A percentile compares a stretch with the other conserved stretches of the same genome.
Evolutionary conservation across 2,888 invertebrate species (phyloP).

Genomic region (Acheta domesticus): DNA sequence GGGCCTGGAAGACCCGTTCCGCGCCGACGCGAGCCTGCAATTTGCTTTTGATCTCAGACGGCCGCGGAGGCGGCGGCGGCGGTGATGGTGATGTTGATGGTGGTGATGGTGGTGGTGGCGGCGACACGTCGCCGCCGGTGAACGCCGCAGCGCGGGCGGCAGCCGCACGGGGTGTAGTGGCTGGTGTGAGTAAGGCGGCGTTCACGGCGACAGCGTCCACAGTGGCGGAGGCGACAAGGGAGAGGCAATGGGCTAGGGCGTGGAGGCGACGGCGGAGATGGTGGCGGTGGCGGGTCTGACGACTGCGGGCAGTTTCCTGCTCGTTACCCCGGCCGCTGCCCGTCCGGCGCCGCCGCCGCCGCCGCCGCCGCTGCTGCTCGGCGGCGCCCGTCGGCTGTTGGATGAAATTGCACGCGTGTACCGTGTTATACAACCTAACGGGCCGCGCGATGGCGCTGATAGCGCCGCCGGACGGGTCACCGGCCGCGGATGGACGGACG

Average conservation of each 20-base stretch:
- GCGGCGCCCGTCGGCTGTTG: background rate
- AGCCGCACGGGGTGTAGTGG: background rate
- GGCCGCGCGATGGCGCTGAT: constrained; percentile 7
- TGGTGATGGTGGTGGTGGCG: background rate
- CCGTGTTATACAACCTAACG: constrained; percentile 18
- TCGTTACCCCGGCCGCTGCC: background rate
- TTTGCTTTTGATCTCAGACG: background rate
- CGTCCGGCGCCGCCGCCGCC: background rate
- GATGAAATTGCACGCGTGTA: constrained; percentile 18
- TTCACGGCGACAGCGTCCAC: too few species aligned
- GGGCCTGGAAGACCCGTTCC: constrained; percentile 1
- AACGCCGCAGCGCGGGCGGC: background rate
- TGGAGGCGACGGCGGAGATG: background rate
- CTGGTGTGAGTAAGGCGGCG: too few species aligned
- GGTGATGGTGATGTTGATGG: too few species aligned
- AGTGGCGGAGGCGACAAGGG: too few species aligned
- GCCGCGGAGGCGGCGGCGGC: background rate
- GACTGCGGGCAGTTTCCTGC: background rate
- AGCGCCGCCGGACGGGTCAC: background rate
- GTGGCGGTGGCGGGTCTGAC: background rate
- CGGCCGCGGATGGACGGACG: background rate
- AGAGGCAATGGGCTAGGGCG: too few species aligned
- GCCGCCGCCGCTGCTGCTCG: background rate
- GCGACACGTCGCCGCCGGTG: background rate
- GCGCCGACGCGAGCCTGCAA: background rate